phyloP scores from a whole-genome alignment of 2,113 vertebrate species.

The Notiomystis cincta region DNA sequence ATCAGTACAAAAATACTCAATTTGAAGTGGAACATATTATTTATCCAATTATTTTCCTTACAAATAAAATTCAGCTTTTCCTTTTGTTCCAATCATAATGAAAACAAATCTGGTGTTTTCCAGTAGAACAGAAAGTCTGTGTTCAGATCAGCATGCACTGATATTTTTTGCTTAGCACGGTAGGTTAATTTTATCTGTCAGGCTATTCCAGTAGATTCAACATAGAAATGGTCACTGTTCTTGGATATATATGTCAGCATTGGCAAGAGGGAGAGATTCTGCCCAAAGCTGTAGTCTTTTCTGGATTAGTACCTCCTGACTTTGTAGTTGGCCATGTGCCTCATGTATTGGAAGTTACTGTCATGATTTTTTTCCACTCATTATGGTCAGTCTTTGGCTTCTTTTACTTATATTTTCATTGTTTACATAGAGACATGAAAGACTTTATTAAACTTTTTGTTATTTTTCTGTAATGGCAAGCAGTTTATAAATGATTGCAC shows the following conservation, averaged over 20 bases:
- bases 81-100: not conserved
- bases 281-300: not conserved
- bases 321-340: not conserved
- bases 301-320: not conserved
- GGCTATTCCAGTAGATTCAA: not conserved
- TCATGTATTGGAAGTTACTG: not conserved
- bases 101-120: constrained; percentile 6
- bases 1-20: not conserved
- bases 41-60: not conserved
- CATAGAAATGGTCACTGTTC: not conserved
- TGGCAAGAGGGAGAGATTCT: not conserved
- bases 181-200: not conserved
- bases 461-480: not conserved
- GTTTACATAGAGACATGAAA: not conserved
- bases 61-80: not conserved
- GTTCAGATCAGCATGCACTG: not conserved
- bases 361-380: not conserved
- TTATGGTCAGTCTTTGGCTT: not conserved
- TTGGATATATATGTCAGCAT: not conserved
- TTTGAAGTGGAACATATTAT: not conserved
- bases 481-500: not conserved
- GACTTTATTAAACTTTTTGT: not conserved
- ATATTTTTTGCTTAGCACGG: not conserved
- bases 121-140: not conserved
- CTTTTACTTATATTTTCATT: not conserved